phyloP scores from a whole-genome alignment of 2,888 invertebrate genomes.

The Idaea straminata region DNA sequence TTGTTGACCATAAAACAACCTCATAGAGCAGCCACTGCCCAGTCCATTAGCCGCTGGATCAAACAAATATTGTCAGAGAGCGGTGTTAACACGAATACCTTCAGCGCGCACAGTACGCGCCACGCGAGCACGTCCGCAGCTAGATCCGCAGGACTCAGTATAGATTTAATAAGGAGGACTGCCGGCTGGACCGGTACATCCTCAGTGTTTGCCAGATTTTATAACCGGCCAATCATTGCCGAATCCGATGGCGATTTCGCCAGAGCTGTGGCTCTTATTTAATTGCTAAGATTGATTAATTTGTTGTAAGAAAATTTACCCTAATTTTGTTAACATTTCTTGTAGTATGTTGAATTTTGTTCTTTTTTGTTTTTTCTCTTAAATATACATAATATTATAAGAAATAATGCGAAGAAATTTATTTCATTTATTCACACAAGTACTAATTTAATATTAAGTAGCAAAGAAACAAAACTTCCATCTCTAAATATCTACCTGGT shows the following conservation, averaged over 20 bases:
- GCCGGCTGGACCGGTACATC: not conserved
- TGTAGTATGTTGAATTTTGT: not conserved
- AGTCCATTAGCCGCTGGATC: not conserved
- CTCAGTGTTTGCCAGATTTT: not conserved
- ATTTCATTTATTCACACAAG: not conserved
- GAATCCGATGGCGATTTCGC: not conserved
- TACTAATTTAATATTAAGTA: not conserved
- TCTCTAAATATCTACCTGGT: conserved; percentile 1
- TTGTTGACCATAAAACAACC: conserved; percentile 1
- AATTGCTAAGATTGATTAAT: not conserved
- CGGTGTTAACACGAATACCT: not conserved
- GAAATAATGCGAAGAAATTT: not conserved
- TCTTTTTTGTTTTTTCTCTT: not conserved
- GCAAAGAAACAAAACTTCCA: not conserved
- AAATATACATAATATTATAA: too few relatives aligned
- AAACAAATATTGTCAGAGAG: not conserved
- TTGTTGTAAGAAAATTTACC: not conserved
- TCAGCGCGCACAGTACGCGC: conserved; percentile 2
- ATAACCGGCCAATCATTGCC: not conserved
- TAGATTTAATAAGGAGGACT: not conserved
- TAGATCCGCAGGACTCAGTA: not conserved
- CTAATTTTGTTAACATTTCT: not conserved
- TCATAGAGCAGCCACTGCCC: not conserved
- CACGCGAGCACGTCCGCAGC: not conserved
- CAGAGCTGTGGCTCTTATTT: not conserved